Conservation (phyloP, 2,888 invertebrate genomes). For the Drosophila paracracens region DNA sequence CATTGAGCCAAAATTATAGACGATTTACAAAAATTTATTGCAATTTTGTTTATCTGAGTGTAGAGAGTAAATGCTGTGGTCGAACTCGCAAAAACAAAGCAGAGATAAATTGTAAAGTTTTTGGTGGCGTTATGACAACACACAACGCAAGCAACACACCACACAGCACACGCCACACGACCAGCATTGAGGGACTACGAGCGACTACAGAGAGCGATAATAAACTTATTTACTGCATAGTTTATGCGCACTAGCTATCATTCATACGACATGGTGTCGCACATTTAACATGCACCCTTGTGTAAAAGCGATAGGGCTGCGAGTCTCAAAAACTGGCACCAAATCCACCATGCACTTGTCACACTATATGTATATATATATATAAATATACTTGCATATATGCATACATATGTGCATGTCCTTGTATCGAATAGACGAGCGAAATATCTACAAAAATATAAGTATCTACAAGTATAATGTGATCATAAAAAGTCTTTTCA, state of each 20-base stretch:
- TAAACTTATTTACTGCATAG: conserved; percentile 83
- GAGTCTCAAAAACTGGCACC: conserved; percentile 30
- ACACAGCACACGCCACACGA: conserved; percentile 2
- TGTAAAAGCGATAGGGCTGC: conserved; percentile 67
- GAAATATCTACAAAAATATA: conserved; percentile 69
- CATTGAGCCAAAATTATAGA: not conserved
- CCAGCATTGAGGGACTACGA: conserved; percentile 33
- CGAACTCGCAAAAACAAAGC: conserved; percentile 29
- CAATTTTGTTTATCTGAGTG: not conserved
- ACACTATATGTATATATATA: conserved; percentile 7
- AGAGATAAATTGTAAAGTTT: conserved; percentile 44
- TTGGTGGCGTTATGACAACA: conserved; percentile 8
- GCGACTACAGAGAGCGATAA: conserved; percentile 59
- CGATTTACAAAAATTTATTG: not conserved
- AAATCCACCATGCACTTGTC: conserved; percentile 16
- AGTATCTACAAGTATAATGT: conserved; percentile 81
- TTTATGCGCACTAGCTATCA: conserved; percentile 79
- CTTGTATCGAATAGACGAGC: conserved; percentile 63
- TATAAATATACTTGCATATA: not conserved
- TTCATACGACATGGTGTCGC: conserved; percentile 74
- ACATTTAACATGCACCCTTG: conserved; percentile 75
- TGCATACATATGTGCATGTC: conserved; percentile 14
- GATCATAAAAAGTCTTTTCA: conserved; percentile 83
- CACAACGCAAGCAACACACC: conserved; percentile 7
- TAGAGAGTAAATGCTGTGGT: conserved; percentile 5